A percentile compares a stretch with the other conserved stretches of the same genome.
phyloP scores from a whole-genome alignment of 2,113 vertebrate genomes.

The Myrmophylax atrothorax region DNA sequence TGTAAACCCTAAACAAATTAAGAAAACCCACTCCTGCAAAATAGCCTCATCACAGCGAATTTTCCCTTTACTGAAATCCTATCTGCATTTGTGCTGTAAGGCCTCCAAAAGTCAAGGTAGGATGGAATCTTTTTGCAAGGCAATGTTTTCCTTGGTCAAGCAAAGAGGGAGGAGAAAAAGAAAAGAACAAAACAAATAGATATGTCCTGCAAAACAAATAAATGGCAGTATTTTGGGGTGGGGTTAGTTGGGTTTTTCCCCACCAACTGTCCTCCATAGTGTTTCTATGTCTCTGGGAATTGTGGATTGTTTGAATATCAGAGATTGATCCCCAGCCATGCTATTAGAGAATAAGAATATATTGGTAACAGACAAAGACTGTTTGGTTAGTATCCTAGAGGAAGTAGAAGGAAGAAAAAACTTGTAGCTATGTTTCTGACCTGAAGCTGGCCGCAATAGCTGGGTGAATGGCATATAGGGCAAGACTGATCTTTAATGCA shows the following conservation, averaged over 20 bases:
- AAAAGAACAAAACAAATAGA: not conserved
- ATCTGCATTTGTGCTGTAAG: conserved; percentile 13
- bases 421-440: not conserved
- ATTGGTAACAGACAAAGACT: not conserved
- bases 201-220: not conserved
- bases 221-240: not conserved
- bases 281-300: not conserved
- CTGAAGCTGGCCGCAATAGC: not conserved
- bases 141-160: not conserved
- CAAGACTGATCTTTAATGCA: not conserved
- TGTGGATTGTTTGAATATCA: not conserved
- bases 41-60: conserved; percentile 23
- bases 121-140: not conserved
- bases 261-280: not conserved
- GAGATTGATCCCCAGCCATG: rapidly evolving
- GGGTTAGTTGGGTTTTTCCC: not conserved
- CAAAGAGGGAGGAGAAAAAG: not conserved
- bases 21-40: conserved; percentile 33
- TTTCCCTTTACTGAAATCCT: not conserved
- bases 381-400: not conserved
- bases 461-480: not conserved
- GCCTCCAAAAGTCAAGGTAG: not conserved
- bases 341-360: not conserved
- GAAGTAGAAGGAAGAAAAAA: not conserved
- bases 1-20: conserved; percentile 45